These are phyloP conservation scores for Rhagium mordax DNA, from an alignment of 2,888 invertebrate species.

Conservation along the genomic window DNA sequence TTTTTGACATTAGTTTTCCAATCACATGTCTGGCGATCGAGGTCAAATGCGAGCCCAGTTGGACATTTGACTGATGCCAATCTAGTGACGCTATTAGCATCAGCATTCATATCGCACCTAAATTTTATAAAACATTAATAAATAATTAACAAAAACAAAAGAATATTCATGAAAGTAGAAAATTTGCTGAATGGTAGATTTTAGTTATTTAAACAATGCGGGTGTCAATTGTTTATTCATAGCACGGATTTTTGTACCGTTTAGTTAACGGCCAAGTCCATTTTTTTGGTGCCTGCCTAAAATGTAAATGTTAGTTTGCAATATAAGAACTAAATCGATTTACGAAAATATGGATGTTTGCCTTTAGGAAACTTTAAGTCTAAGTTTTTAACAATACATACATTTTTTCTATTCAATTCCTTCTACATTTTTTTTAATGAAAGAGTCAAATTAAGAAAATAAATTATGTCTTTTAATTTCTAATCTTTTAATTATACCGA, in stretches of 20 bases:
- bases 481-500: too few relatives aligned
- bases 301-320: too few relatives aligned
- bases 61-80: conserved; percentile 93
- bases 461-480: too few relatives aligned
- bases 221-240: neutral
- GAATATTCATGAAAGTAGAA: neutral
- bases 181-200: neutral
- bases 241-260: neutral
- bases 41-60: conserved; percentile 93
- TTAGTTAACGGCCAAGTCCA: neutral
- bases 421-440: too few relatives aligned
- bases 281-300: too few relatives aligned
- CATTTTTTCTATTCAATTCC: too few relatives aligned
- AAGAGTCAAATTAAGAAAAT: too few relatives aligned
- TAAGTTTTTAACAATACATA: too few relatives aligned
- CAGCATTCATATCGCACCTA: conserved; percentile 94
- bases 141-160: neutral
- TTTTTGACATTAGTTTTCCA: conserved; percentile 98
- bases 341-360: too few relatives aligned
- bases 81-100: conserved; percentile 89
- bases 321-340: too few relatives aligned
- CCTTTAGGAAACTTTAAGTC: too few relatives aligned
- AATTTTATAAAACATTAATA: conserved; percentile 58
- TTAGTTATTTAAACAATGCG: neutral
- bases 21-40: conserved; percentile 95